phyloP scores from a whole-genome alignment of 2,888 invertebrate species.

The Folsomia candida region DNA sequence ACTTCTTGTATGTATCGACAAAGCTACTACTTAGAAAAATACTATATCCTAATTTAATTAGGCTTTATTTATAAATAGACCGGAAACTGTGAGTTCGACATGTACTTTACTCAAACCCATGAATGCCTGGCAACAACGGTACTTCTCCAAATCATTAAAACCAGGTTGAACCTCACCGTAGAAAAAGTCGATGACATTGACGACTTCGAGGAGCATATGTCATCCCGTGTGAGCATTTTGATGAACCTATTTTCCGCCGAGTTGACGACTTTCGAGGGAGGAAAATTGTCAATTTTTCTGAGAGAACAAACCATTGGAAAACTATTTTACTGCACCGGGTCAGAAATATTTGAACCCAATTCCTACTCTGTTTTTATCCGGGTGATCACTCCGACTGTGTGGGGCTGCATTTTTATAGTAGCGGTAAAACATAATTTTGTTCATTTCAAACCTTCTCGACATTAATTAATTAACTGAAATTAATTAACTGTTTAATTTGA shows the following conservation, averaged over 20 bases:
- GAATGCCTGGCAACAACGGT: background rate
- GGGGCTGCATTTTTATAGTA: background rate
- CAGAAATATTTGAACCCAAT: background rate
- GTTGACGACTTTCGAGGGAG: background rate
- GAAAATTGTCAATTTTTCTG: background rate
- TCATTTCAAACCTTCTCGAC: no score
- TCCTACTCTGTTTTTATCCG: background rate
- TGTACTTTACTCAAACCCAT: background rate
- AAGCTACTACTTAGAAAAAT: no score
- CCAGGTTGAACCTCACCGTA: background rate
- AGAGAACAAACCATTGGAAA: background rate
- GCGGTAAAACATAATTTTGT: no score
- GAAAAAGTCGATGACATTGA: background rate
- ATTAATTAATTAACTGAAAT: no score
- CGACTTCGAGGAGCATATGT: background rate
- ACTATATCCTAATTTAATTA: no score
- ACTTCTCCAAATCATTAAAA: background rate
- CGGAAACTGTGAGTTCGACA: background rate
- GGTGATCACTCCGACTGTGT: background rate
- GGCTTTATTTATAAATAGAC: no score
- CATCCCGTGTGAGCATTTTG: background rate
- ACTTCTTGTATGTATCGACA: no score
- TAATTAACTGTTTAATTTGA: background rate
- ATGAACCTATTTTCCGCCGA: background rate
- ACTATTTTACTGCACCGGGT: background rate